Evolutionary conservation across 2,113 vertebrate genomes (phyloP).

Genomic region (Sander vitreus): DNA sequence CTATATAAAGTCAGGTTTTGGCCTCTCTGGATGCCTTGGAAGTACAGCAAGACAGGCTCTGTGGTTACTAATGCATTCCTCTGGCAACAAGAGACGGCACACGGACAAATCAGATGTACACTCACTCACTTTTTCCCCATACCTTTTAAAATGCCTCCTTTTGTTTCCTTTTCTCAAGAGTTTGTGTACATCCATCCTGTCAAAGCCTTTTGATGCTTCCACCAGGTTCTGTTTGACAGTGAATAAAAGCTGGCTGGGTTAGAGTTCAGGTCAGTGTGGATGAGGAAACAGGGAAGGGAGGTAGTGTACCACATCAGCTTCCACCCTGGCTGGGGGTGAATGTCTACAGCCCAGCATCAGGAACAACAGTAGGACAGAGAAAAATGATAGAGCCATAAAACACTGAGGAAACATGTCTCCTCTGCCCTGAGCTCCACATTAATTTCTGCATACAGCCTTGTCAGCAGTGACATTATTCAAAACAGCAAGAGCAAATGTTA

Average conservation of each 20-base stretch:
- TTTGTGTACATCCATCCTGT: constrained; percentile 55
- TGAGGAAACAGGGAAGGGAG: constrained; percentile 77
- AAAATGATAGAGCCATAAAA: constrained; percentile 87
- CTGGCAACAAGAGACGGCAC: constrained; percentile 45
- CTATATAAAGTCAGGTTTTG: constrained; percentile 15
- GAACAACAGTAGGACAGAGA: constrained; percentile 87
- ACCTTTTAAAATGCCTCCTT: constrained; percentile 59
- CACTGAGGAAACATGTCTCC: constrained; percentile 86
- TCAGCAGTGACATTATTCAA: constrained; percentile 99
- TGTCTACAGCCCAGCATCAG: constrained; percentile 75
- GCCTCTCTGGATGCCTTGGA: constrained; percentile 13
- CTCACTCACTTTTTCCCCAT: constrained; percentile 37
- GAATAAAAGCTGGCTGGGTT: constrained; percentile 84
- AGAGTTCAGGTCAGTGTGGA: constrained; percentile 44
- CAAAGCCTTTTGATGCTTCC: constrained; percentile 65
- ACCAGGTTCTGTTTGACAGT: constrained; percentile 65
- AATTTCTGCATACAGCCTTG: constrained; percentile 97
- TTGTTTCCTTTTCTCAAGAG: constrained; percentile 63
- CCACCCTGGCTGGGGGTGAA: constrained; percentile 74
- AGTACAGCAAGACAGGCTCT: constrained; percentile 41
- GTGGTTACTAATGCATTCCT: constrained; percentile 45
- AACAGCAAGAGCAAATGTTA: constrained; percentile 99
- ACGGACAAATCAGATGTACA: constrained; percentile 47
- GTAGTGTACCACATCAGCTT: constrained; percentile 38
- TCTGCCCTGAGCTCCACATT: constrained; percentile 94